phyloP scores from a whole-genome alignment of 2,113 vertebrate genomes.

The Lathamus discolor region DNA sequence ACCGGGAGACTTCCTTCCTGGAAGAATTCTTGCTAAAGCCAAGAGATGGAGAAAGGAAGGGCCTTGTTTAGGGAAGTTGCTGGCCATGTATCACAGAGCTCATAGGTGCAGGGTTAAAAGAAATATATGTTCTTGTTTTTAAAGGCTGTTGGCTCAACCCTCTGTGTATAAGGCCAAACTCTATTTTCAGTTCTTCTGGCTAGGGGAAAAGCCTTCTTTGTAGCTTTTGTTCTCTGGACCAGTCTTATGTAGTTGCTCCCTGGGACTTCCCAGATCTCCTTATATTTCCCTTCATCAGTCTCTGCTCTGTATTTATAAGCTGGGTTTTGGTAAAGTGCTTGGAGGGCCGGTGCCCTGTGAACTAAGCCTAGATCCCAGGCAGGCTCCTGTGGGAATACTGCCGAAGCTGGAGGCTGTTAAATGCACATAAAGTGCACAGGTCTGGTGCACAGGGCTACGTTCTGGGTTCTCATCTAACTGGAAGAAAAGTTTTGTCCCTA shows the following conservation, averaged over 20 bases:
- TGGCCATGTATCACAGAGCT: background rate
- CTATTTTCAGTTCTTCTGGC: background rate
- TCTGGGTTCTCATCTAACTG: background rate
- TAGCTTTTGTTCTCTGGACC: background rate
- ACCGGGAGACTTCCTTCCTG: background rate
- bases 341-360: background rate
- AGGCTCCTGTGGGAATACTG: background rate
- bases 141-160: background rate
- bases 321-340: background rate
- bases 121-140: background rate
- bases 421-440: too few relatives aligned
- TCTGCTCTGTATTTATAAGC: background rate
- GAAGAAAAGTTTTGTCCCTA: background rate
- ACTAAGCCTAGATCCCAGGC: background rate
- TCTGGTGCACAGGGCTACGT: background rate
- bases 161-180: background rate
- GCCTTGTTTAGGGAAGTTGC: background rate
- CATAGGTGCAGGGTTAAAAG: background rate
- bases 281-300: background rate
- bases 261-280: background rate
- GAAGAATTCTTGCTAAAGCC: background rate
- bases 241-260: background rate
- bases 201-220: background rate
- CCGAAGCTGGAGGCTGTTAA: background rate
- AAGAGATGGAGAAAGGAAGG: background rate